These are phyloP conservation scores for Anthopleura sola DNA, from an alignment of 64 coral and sea anemone genomes.

Conservation along the genomic window DNA sequence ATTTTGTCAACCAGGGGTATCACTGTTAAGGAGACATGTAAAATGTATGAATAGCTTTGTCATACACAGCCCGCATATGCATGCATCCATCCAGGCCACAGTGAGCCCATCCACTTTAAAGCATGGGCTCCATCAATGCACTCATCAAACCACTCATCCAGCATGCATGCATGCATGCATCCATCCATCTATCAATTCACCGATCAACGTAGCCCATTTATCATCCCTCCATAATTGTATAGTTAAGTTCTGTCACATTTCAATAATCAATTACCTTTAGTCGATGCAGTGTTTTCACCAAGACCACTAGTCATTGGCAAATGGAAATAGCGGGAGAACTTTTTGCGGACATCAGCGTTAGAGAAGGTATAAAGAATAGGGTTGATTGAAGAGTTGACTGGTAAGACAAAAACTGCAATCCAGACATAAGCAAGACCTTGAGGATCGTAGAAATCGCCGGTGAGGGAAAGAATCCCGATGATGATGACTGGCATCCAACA, in stretches of 20 bases:
- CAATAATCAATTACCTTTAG: background rate
- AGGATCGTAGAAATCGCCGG: slow-evolving; percentile 35
- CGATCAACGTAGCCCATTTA: too few species aligned
- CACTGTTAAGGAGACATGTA: background rate
- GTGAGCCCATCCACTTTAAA: too few species aligned
- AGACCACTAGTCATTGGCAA: background rate
- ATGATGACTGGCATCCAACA: slow-evolving; percentile 48
- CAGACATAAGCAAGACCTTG: slow-evolving; percentile 21
- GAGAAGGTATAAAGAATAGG: slow-evolving; percentile 40
- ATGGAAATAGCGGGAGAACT: background rate
- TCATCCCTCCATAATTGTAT: too few species aligned
- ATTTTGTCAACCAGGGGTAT: background rate
- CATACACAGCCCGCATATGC: too few species aligned
- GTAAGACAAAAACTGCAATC: slow-evolving; percentile 48
- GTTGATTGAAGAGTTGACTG: slow-evolving; percentile 34
- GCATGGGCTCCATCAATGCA: too few species aligned
- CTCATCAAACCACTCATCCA: too few species aligned
- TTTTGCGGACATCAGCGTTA: slow-evolving; percentile 5
- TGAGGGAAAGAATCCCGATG: slow-evolving; percentile 19
- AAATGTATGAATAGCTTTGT: too few species aligned
- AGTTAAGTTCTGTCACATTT: too few species aligned
- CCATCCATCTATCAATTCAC: too few species aligned
- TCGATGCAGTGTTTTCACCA: background rate
- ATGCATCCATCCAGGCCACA: too few species aligned
- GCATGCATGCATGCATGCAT: too few species aligned